Conservation (phyloP, 2,113 vertebrate species). For the Nothobranchius furzeri region DNA sequence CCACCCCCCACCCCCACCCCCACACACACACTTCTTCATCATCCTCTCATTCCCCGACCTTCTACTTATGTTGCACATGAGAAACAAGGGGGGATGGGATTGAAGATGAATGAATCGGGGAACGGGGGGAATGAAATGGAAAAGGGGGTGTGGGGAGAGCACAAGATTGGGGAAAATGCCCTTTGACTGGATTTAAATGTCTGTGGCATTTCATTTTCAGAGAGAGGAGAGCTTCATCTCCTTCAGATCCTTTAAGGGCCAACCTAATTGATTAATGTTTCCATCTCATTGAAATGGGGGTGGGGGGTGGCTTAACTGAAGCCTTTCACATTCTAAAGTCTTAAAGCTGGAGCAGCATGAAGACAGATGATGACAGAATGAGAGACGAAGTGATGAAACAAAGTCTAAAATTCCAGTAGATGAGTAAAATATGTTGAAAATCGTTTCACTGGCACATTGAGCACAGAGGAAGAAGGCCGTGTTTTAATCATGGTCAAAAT, state of each 20-base stretch:
- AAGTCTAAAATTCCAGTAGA: slow-evolving; percentile 57
- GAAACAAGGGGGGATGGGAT: slow-evolving; percentile 68
- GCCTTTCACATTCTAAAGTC: slow-evolving; percentile 67
- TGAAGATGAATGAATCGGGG: slow-evolving; percentile 70
- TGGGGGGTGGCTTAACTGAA: slow-evolving; percentile 61
- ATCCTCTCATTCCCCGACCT: slow-evolving; percentile 65
- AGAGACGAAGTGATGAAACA: slow-evolving; percentile 64
- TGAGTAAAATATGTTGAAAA: slow-evolving; percentile 64
- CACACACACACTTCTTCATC: slow-evolving; percentile 70
- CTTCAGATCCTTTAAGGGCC: slow-evolving; percentile 76
- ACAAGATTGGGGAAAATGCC: slow-evolving; percentile 71
- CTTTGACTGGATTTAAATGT: slow-evolving; percentile 78
- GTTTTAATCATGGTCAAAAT: slow-evolving; percentile 1
- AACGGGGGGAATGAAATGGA: slow-evolving; percentile 63
- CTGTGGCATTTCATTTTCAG: slow-evolving; percentile 79
- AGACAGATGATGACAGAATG: slow-evolving; percentile 69
- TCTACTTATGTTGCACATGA: slow-evolving; percentile 74
- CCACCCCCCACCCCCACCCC: slow-evolving; percentile 58
- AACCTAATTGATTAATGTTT: slow-evolving; percentile 80
- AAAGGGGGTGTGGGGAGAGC: slow-evolving; percentile 45
- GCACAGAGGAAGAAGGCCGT: slow-evolving; percentile 1
- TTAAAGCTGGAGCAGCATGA: slow-evolving; percentile 61
- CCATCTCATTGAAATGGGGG: slow-evolving; percentile 67
- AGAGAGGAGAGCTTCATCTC: slow-evolving; percentile 76
- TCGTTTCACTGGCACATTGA: slow-evolving; percentile 36